Conservation (phyloP, 2,113 vertebrate species). For the Pseudopodoces humilis region DNA sequence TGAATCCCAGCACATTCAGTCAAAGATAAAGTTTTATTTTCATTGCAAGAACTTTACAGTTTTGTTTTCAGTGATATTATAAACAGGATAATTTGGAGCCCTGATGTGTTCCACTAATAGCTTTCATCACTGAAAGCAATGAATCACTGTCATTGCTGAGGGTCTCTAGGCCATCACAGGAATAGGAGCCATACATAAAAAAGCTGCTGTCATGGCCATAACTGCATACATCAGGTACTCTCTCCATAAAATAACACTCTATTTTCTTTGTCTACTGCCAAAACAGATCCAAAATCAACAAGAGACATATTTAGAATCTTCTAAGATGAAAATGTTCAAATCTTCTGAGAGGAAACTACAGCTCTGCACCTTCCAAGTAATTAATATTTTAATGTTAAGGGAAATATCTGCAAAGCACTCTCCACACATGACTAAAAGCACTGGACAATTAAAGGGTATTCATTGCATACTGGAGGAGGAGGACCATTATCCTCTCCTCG, state of each 20-base stretch:
- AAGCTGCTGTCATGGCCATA: background rate
- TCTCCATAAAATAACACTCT: background rate
- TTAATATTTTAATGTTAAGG: background rate
- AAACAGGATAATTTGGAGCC: background rate
- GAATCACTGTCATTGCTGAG: background rate
- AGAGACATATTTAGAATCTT: background rate
- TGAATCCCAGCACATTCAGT: background rate
- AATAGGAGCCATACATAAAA: background rate
- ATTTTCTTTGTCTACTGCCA: background rate
- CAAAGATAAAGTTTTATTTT: background rate
- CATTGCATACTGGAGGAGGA: background rate
- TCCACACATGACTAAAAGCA: background rate
- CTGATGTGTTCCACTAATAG: background rate
- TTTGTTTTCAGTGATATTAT: background rate
- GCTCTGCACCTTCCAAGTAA: background rate
- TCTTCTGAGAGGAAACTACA: background rate
- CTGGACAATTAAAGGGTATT: background rate
- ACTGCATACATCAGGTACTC: background rate
- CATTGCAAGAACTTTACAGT: background rate
- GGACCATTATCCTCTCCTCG: background rate
- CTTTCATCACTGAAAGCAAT: background rate
- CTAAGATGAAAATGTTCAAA: background rate
- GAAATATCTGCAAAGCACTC: background rate
- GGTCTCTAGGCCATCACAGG: background rate
- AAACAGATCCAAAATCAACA: background rate